These are phyloP conservation scores for Drosophila pegasa DNA, from an alignment of 2,888 invertebrate genomes.

Conservation along the genomic window DNA sequence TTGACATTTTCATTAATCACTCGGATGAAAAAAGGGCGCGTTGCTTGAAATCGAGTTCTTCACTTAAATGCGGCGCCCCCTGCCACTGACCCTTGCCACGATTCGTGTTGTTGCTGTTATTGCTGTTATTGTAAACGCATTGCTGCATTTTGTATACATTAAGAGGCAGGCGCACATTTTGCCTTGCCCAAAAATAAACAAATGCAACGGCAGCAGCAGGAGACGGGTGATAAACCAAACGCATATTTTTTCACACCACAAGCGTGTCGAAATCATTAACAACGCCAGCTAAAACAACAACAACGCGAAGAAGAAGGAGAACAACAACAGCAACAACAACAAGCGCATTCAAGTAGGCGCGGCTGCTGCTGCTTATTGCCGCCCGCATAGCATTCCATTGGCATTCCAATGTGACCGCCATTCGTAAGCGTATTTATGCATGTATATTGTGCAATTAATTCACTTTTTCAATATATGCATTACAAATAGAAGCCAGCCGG, in stretches of 20 bases:
- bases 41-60: slow-evolving; percentile 27
- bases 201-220: slow-evolving; percentile 39
- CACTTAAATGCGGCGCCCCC: slow-evolving; percentile 7
- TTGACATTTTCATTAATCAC: slow-evolving; percentile 79
- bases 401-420: slow-evolving; percentile 71
- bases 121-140: slow-evolving; percentile 61
- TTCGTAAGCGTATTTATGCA: slow-evolving; percentile 39
- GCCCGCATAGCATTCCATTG: slow-evolving; percentile 67
- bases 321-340: slow-evolving; percentile 21
- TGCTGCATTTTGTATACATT: slow-evolving; percentile 64
- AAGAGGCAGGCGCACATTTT: slow-evolving; percentile 56
- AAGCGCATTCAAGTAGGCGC: slow-evolving; percentile 41
- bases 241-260: slow-evolving; percentile 77
- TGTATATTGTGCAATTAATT: slow-evolving; percentile 77
- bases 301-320: too few relatives aligned
- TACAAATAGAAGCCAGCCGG: slow-evolving; percentile 43
- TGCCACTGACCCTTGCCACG: neutral
- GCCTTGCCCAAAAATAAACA: slow-evolving; percentile 69
- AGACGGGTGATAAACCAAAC: slow-evolving; percentile 68
- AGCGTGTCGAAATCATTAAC: slow-evolving; percentile 72
- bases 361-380: slow-evolving; percentile 44
- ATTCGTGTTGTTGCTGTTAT: slow-evolving; percentile 17
- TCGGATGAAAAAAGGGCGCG: slow-evolving; percentile 35
- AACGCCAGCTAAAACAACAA: slow-evolving; percentile 43
- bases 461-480: slow-evolving; percentile 69